A percentile compares a stretch with the other conserved stretches of the same genome.
phyloP scores from a whole-genome alignment of 2,888 invertebrate species.

The Pseudoips prasinana region DNA sequence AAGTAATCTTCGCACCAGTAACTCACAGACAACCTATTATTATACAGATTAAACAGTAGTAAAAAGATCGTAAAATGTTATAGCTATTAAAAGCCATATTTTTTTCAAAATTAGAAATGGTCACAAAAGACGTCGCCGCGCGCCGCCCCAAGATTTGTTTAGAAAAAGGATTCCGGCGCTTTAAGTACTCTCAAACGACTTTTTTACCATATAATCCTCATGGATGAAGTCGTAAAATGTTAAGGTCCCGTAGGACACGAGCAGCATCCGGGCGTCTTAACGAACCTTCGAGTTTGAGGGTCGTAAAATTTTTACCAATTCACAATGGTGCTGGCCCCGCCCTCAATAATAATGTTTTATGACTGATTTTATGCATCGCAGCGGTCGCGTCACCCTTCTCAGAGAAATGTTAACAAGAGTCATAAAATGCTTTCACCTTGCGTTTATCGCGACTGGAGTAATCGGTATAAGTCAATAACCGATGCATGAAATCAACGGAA shows the following conservation, averaged over 20 bases:
- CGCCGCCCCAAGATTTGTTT: slow-evolving; percentile 55
- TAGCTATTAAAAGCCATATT: slow-evolving; percentile 63
- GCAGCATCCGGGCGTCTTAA: slow-evolving; percentile 52
- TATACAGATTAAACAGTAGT: slow-evolving; percentile 76
- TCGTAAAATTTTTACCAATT: slow-evolving; percentile 59
- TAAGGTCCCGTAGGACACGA: slow-evolving; percentile 41
- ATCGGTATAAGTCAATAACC: slow-evolving; percentile 23
- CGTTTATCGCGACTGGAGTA: slow-evolving; percentile 23
- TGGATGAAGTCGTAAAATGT: slow-evolving; percentile 67
- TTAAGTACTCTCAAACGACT: slow-evolving; percentile 54
- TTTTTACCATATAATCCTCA: slow-evolving; percentile 54
- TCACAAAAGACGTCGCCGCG: slow-evolving; percentile 64
- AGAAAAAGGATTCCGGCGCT: slow-evolving; percentile 55
- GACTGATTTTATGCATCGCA: slow-evolving; percentile 49
- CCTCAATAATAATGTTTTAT: slow-evolving; percentile 47
- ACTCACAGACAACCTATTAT: slow-evolving; percentile 58
- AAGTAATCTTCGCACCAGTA: slow-evolving; percentile 46
- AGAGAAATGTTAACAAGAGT: slow-evolving; percentile 41
- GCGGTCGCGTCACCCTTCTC: slow-evolving; percentile 36
- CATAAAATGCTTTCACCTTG: slow-evolving; percentile 35
- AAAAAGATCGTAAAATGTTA: slow-evolving; percentile 74
- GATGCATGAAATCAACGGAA: slow-evolving; percentile 22
- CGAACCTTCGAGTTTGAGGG: slow-evolving; percentile 54
- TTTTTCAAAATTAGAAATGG: slow-evolving; percentile 67
- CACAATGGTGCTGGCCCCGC: slow-evolving; percentile 43